phyloP scores from a whole-genome alignment of 2,113 vertebrate species.

The Rana temporaria region DNA sequence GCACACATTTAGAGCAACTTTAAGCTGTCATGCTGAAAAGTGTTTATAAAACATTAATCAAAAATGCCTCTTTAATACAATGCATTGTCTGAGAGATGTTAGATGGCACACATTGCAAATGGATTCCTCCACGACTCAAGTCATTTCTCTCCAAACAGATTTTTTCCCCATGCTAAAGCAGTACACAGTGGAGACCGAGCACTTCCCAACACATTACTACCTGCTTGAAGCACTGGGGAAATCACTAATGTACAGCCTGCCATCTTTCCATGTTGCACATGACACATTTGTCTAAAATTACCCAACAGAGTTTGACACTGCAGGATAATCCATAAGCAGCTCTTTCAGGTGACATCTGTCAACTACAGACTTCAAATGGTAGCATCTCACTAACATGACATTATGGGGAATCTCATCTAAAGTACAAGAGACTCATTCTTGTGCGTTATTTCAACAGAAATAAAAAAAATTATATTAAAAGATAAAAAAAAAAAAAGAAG shows the following conservation, averaged over 20 bases:
- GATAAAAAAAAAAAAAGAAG: too few species aligned
- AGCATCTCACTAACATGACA: constrained; percentile 76
- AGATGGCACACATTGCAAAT: constrained; percentile 96
- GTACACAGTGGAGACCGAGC: constrained; percentile 84
- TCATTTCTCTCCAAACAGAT: constrained; percentile 85
- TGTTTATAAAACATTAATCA: constrained; percentile 99
- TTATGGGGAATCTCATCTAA: constrained; percentile 72
- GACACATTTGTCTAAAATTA: constrained; percentile 89
- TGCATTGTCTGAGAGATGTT: constrained; percentile 92
- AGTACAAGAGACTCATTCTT: too few species aligned
- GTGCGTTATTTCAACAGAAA: too few species aligned
- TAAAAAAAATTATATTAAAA: too few species aligned
- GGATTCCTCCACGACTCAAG: constrained; percentile 95
- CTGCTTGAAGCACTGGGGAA: constrained; percentile 86
- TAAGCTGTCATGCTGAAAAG: constrained; percentile 84
- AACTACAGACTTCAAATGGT: constrained; percentile 73
- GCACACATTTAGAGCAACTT: constrained; percentile 83
- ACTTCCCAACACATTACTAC: constrained; percentile 87
- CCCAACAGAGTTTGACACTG: constrained; percentile 89
- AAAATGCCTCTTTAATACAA: constrained; percentile 95
- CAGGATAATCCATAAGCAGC: constrained; percentile 75
- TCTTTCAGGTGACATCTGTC: constrained; percentile 86
- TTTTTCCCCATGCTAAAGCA: constrained; percentile 80
- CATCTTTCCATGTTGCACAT: constrained; percentile 88
- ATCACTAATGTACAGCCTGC: constrained; percentile 89